Base-by-base conservation (phyloP, 1,140 invertebrate species). In the Hyphantria cunea region DNA sequence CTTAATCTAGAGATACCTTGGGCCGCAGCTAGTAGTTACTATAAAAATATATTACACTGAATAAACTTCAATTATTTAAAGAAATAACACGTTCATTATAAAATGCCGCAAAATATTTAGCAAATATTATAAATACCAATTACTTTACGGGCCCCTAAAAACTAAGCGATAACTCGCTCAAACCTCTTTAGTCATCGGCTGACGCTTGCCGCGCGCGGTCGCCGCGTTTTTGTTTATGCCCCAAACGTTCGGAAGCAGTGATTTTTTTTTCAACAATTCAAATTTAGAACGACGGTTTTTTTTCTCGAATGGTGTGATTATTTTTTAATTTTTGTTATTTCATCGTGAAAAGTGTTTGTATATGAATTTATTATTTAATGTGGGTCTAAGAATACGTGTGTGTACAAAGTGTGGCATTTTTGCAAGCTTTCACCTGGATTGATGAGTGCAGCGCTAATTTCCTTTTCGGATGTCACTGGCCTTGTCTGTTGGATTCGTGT, bases 201-300 rank as follows among this genome's bases (percentile, higher is more conserved):
- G 42, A 15, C 54, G 34, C 33, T 56, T 37, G 54, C 31, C 54
- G 32, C 44, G 54, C 42, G 54, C 31, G 54, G 44, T 34, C 44
- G 54, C 44, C 54, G 34, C 4, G 11, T 42, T 41, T 48, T 17
- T 17, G 14, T 13, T 34, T 56, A 56, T 56, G 11, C 17, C 0
- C 33, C 13, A 31, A 34, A 47, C 9, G 53, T 55, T 17, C 53
- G 54, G 54, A 47, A 48, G 32, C 54, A 56, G 54, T 56, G 54
- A 37, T 37, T 56, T 34, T 10, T 53, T 34, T 48, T 37, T 33
- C 1, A 7, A 39, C 14, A 32, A 13, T 56, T 48, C 12, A 10
- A 17, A 48, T 37, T 15, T 31, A 7, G 3, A 37, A 48, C 25
- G 31, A 48, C 25, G 31, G 37, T 39, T 39, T 39, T 39, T 54